Conservation (phyloP, 2,888 invertebrate genomes). For the Craniophora ligustri region DNA sequence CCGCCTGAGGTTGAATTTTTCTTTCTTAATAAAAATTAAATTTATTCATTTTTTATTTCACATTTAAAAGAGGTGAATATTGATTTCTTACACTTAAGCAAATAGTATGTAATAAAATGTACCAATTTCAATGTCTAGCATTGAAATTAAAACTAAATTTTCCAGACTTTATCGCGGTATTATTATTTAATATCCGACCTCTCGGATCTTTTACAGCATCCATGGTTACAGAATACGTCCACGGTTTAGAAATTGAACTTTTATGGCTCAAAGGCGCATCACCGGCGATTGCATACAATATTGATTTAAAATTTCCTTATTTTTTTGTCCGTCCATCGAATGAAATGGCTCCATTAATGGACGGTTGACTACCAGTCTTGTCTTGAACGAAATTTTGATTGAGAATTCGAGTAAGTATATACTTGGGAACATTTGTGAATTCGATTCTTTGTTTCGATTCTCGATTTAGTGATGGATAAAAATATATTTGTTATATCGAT, state of each 20-base stretch:
- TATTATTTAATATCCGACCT: too few relatives aligned
- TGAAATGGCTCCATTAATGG: slow-evolving; percentile 57
- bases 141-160: too few relatives aligned
- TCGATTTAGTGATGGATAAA: not conserved
- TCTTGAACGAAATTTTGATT: slow-evolving; percentile 18
- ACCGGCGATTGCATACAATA: slow-evolving; percentile 76
- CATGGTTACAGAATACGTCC: slow-evolving; percentile 66
- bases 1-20: too few relatives aligned
- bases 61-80: too few relatives aligned
- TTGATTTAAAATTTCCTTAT: slow-evolving; percentile 76
- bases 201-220: too few relatives aligned
- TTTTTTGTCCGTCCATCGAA: slow-evolving; percentile 61
- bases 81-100: too few relatives aligned
- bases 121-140: too few relatives aligned
- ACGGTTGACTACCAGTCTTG: slow-evolving; percentile 14
- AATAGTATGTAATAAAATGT: too few relatives aligned
- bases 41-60: too few relatives aligned
- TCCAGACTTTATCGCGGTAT: too few relatives aligned
- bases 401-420: slow-evolving; percentile 21
- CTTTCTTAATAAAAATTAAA: too few relatives aligned
- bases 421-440: slow-evolving; percentile 12
- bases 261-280: slow-evolving; percentile 66
- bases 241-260: slow-evolving; percentile 65
- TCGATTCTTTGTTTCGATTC: not conserved
- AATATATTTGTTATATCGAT: too few relatives aligned